Evolutionary conservation across 1,140 invertebrate species (phyloP).

Genomic region (Calliopsis andreniformis): DNA sequence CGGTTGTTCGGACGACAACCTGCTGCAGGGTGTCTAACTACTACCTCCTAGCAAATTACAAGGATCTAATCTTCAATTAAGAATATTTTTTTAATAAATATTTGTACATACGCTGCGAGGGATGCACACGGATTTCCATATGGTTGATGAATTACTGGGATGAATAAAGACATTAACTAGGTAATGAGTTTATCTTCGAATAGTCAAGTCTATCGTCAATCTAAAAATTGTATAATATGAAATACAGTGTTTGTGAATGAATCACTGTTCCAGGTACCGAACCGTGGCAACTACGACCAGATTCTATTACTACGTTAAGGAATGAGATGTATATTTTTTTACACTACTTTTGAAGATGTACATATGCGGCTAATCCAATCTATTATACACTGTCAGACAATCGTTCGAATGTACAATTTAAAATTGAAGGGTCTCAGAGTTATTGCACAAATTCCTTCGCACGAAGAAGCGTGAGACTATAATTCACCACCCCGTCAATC

Average conservation of each 20-base stretch:
- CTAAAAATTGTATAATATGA: too few relatives aligned
- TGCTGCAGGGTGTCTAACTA: slow-evolving; percentile 95
- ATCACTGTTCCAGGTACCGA: slow-evolving; percentile 10
- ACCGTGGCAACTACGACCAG: background rate
- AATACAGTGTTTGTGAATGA: background rate
- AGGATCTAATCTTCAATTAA: slow-evolving; percentile 96
- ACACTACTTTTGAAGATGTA: slow-evolving; percentile 20
- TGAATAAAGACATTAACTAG: background rate
- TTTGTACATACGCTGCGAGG: slow-evolving; percentile 8
- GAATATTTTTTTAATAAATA: background rate
- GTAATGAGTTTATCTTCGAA: background rate
- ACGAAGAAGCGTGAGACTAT: background rate
- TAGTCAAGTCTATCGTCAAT: background rate
- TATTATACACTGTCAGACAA: background rate
- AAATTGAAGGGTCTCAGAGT: background rate
- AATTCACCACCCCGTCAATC: background rate
- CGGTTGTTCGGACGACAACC: slow-evolving; percentile 97
- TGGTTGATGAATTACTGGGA: background rate
- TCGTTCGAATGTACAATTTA: background rate
- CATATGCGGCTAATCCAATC: background rate
- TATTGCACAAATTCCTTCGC: background rate
- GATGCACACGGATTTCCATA: background rate
- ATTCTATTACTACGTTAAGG: slow-evolving; percentile 11
- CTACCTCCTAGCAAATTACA: slow-evolving; percentile 95
- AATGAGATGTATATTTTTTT: slow-evolving; percentile 42